Percentiles rank a stretch among this genome's conserved stretches.
Evolutionary conservation across 2,797 vertebrate genomes (phyloP).

Genomic region (Hypotaenidia okinawae): DNA sequence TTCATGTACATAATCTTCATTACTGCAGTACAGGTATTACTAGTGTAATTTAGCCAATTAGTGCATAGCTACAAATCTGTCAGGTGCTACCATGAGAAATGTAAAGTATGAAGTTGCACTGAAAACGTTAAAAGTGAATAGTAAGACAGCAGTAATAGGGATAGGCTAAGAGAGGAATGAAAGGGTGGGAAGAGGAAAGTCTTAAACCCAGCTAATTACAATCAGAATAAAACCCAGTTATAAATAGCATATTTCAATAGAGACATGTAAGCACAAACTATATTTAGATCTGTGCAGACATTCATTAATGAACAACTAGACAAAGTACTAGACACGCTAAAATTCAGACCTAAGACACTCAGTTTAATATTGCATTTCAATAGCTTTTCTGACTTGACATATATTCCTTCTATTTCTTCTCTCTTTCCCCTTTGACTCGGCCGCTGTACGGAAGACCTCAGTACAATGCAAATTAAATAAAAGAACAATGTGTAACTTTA

Average conservation of each 20-base stretch:
- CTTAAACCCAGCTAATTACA: not conserved
- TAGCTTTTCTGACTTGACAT: not conserved
- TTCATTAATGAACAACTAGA: not conserved
- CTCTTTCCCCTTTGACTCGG: slow-evolving; percentile 8
- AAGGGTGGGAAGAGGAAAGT: not conserved
- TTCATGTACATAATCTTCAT: slow-evolving; percentile 54
- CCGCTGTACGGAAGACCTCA: not conserved
- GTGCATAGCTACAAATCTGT: slow-evolving; percentile 46
- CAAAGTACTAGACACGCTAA: not conserved
- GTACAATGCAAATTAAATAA: slow-evolving; percentile 1
- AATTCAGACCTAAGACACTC: not conserved
- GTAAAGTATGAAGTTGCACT: not conserved
- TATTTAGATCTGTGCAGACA: not conserved
- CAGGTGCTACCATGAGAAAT: slow-evolving; percentile 37
- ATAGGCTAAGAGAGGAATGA: not conserved
- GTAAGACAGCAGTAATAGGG: not conserved
- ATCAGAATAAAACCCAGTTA: not conserved
- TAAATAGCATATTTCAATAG: slow-evolving; percentile 7
- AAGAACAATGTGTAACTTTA: slow-evolving; percentile 34
- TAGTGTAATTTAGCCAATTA: slow-evolving; percentile 47
- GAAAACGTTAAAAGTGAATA: slow-evolving; percentile 7
- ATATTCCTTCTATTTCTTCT: not conserved
- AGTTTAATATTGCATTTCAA: slow-evolving; percentile 6
- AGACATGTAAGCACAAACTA: slow-evolving; percentile 12
- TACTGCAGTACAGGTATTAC: slow-evolving; percentile 24